These are phyloP conservation scores for Proctacanthus coquilletti DNA, from an alignment of 1,140 invertebrate species.

Conservation along the genomic window DNA sequence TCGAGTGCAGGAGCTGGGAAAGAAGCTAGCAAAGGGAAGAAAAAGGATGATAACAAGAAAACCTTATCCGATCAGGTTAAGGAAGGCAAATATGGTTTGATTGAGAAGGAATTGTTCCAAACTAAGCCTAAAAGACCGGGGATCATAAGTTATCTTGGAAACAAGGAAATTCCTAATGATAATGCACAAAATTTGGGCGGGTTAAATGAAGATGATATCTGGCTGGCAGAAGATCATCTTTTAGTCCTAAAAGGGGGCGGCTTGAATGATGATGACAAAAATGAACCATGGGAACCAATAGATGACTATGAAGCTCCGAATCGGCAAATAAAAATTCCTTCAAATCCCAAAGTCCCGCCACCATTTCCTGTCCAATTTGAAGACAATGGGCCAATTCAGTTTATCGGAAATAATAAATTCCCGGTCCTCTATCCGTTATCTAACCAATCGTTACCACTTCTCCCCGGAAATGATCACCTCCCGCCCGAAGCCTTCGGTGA, in stretches of 20 bases:
- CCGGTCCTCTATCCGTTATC: conserved; percentile 22
- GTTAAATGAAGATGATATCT: conserved; percentile 67
- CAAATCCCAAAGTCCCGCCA: conserved; percentile 60
- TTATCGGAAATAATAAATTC: conserved; percentile 31
- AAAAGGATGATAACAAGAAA: conserved; percentile 60
- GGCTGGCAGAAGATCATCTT: conserved; percentile 76
- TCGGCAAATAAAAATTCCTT: conserved; percentile 61
- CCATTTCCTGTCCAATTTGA: conserved; percentile 75
- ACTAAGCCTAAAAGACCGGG: conserved; percentile 53
- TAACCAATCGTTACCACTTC: conserved; percentile 12
- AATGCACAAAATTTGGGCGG: conserved; percentile 64
- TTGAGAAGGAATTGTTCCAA: conserved; percentile 67
- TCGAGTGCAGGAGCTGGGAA: conserved; percentile 49
- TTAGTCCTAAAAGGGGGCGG: conserved; percentile 65
- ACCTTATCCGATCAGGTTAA: conserved; percentile 70
- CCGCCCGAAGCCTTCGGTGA: conserved; percentile 10
- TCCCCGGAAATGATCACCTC: conserved; percentile 12
- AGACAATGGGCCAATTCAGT: conserved; percentile 50
- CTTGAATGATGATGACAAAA: conserved; percentile 22
- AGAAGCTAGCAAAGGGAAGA: conserved; percentile 33
- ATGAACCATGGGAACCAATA: conserved; percentile 60
- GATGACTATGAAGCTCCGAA: conserved; percentile 65
- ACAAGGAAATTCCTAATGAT: conserved; percentile 62
- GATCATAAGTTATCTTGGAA: conserved; percentile 60
- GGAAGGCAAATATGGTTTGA: conserved; percentile 76